Evolutionary conservation across 1,140 invertebrate species (phyloP).

Genomic region (Drosophila varians): DNA sequence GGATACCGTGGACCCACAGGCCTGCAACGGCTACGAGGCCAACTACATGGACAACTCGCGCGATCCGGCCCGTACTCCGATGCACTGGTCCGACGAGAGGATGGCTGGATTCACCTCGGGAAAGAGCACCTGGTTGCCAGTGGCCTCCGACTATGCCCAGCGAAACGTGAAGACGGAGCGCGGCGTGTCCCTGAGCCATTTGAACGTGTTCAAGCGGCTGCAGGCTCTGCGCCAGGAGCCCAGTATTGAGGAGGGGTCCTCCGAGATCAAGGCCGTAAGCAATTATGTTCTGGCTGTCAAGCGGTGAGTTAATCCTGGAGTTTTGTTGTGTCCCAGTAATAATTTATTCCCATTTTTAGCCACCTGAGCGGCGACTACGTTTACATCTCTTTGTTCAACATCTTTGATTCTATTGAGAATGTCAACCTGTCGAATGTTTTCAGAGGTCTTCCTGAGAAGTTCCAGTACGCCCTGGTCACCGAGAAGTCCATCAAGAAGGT

Average conservation of each 20-base stretch:
- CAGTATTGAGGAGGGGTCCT: conserved; percentile 65
- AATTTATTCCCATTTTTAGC: conserved; percentile 13
- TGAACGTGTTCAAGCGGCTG: conserved; percentile 73
- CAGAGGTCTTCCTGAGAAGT: conserved; percentile 48
- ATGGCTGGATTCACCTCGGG: conserved; percentile 82
- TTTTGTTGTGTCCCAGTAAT: background rate
- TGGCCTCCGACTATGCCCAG: conserved; percentile 85
- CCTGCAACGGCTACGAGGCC: conserved; percentile 85
- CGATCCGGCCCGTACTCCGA: conserved; percentile 90
- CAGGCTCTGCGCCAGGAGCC: conserved; percentile 59
- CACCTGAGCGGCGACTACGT: conserved; percentile 56
- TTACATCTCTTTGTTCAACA: conserved; percentile 72
- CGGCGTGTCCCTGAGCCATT: conserved; percentile 57
- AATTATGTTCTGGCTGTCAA: conserved; percentile 71
- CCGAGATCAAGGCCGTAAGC: conserved; percentile 65
- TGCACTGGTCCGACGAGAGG: conserved; percentile 88
- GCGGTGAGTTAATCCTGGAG: conserved; percentile 49
- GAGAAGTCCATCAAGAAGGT: conserved; percentile 68
- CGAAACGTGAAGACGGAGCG: conserved; percentile 83
- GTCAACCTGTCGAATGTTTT: conserved; percentile 62
- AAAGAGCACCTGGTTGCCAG: conserved; percentile 87
- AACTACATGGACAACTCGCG: conserved; percentile 84
- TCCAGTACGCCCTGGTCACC: conserved; percentile 73
- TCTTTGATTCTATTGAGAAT: conserved; percentile 66
- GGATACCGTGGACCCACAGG: conserved; percentile 85